Evolutionary conservation across 92 coral and sea anemone species (phyloP).

Genomic region (Porites rus): DNA sequence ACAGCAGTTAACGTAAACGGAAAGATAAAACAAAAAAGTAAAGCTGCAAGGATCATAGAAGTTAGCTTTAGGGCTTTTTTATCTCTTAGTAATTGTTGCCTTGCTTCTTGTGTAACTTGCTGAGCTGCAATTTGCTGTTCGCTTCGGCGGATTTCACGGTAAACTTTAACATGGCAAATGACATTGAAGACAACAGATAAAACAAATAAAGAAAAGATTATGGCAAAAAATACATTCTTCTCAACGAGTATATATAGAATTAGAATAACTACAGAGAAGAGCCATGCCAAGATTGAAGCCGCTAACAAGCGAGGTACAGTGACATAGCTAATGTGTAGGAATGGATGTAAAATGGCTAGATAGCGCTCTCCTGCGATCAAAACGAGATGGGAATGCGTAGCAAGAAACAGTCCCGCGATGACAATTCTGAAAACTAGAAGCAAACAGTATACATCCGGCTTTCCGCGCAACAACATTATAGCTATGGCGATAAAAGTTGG

Average conservation of each 20-base stretch:
- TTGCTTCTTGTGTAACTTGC: constrained; percentile 13
- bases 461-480: not conserved
- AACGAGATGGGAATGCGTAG: not conserved
- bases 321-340: not conserved
- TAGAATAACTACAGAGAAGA: not conserved
- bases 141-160: not conserved
- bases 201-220: no score
- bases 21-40: not conserved
- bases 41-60: not conserved
- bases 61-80: not conserved
- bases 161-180: no score
- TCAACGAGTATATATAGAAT: not conserved
- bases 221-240: not conserved
- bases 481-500: not conserved
- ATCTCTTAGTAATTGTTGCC: not conserved
- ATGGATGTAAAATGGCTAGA: not conserved
- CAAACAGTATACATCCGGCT: not conserved
- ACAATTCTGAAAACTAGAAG: not conserved
- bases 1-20: not conserved
- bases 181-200: no score
- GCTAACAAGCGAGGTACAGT: not conserved
- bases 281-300: constrained; percentile 7
- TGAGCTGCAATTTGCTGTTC: constrained; percentile 19
- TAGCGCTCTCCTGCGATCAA: not conserved
- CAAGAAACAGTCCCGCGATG: no score